Evolutionary conservation across 2,888 invertebrate genomes (phyloP), one percentile per base, ranked within the genome.

Genomic region (Rhagonycha fulva): DNA sequence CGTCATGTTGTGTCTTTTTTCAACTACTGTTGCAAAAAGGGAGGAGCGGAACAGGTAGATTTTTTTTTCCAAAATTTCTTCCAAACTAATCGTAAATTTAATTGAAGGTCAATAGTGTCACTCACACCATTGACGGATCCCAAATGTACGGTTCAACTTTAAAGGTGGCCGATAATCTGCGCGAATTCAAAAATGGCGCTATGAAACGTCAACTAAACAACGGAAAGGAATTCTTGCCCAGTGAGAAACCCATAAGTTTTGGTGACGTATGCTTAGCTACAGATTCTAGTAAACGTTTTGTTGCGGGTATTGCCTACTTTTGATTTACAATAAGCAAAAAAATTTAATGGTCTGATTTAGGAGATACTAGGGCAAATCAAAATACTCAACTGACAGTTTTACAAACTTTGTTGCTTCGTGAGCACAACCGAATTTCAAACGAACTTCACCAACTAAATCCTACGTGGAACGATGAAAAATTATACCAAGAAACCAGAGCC

Each of bases 341-440:
- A 9, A n/a, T 68, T 14, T n/a, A 30, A 68, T 26, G 11, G 10
- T 70, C 47, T 60, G 19, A 28, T 76, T 3, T 80, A 94, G 95
- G 95, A 9, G 96, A 95, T 84, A 90, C 90, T 7, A 91, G 95
- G 78, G 93, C 92, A 1, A 95, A 95, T 87, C 95, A 95, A 85
- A 92, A 94, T 81, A 92, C 95, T 9, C 93, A 94, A 0, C 88
- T 96, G 67, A 93, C 94, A 0, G 90, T 92, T 0, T 83, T 95
- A 0, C 95, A 96, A 80, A 92, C 93, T 1, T 83, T 95, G 5
- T 92, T 94, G 84, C 90, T 94, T n/a, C 90, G 96, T 26, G 96
- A 96, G 83, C 96, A 96, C 86, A 96, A 96, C 86, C 91, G 95
- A 0, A 84, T 96, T 1, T 95, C 95, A 0, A 87, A 87, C 2